Evolutionary conservation across 2,797 vertebrate genomes (phyloP).

Genomic region (Trematomus bernacchii): DNA sequence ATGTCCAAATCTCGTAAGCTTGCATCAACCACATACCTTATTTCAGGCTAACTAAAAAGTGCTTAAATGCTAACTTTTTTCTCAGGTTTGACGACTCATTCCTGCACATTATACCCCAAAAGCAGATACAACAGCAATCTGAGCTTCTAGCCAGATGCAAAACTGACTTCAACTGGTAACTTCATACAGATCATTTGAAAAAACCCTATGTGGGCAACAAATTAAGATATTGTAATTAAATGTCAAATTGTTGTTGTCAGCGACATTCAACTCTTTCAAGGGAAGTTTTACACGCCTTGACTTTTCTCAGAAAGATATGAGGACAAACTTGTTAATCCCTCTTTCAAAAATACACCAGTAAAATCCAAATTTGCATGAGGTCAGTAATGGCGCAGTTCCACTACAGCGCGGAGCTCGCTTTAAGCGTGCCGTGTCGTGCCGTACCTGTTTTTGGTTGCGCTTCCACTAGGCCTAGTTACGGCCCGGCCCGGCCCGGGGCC

Average conservation of each 20-base stretch:
- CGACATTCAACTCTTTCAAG: background rate
- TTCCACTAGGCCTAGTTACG: too few relatives aligned
- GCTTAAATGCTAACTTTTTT: too few relatives aligned
- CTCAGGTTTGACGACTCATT: too few relatives aligned
- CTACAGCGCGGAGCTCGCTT: too few relatives aligned
- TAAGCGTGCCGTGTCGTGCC: too few relatives aligned
- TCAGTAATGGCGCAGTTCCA: too few relatives aligned
- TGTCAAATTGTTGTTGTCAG: background rate
- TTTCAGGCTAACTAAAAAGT: too few relatives aligned
- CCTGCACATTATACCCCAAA: background rate
- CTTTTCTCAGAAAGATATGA: background rate
- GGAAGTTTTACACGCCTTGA: background rate
- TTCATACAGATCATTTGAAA: background rate
- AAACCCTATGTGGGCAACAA: background rate
- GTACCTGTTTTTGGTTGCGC: too few relatives aligned
- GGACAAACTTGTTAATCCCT: too few relatives aligned
- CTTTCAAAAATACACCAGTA: background rate
- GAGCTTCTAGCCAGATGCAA: background rate
- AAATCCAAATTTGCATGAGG: background rate
- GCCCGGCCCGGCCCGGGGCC: too few relatives aligned
- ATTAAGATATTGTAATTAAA: background rate
- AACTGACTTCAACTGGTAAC: background rate
- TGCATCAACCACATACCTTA: too few relatives aligned
- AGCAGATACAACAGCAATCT: background rate
- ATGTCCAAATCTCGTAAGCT: too few relatives aligned